Base-by-base conservation (phyloP, 1,140 invertebrate species). In the Drosophila pachea region DNA sequence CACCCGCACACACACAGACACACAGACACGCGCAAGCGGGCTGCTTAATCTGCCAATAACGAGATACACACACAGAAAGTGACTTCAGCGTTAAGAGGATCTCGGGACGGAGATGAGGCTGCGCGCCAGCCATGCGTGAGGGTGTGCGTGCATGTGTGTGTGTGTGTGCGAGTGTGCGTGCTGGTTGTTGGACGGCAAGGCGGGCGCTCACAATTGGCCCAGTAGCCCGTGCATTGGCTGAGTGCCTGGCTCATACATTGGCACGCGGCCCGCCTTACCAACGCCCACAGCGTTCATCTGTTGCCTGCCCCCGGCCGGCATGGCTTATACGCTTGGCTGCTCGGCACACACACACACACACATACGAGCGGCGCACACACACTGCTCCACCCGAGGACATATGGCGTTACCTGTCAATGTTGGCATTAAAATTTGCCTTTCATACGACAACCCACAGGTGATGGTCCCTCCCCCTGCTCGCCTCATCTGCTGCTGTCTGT, bases 391-490 rank as follows among this genome's bases (percentile, higher is more conserved):
- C 32, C 33, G 38, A 29, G 55, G 32, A 40, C 71, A 77, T 65
- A 72, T 59, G 71, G 60, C 63, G 62, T 65, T 68, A 78, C 72
- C 64, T 78, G 79, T 74, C 79, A 84, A 84, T 84, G 75, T 84
- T 83, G 76, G 79, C 79, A 84, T 84, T 84, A 84, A 76, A 84
- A 84, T 84, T 84, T 84, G 76, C 79, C 73, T 84, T 84, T 79
- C 69, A 83, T 76, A 66, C 63, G 68, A 65, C 73, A 83, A 63
- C 42, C 40, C 55, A 59, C 55, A 59, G 42, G 54, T 56, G 40
- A 45, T 29, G 45, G 5, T 11, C 43, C 35, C 45, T 47, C 40
- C 35, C 35, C 35, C 35, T 1, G 6, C 6, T 36, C 6, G 6
- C 35, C 8, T 7, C 33, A 35, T 35, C 35, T 36, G 6, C 35